Evolutionary conservation across 2,888 invertebrate species (phyloP).

Genomic region (Xestia ashworthii): DNA sequence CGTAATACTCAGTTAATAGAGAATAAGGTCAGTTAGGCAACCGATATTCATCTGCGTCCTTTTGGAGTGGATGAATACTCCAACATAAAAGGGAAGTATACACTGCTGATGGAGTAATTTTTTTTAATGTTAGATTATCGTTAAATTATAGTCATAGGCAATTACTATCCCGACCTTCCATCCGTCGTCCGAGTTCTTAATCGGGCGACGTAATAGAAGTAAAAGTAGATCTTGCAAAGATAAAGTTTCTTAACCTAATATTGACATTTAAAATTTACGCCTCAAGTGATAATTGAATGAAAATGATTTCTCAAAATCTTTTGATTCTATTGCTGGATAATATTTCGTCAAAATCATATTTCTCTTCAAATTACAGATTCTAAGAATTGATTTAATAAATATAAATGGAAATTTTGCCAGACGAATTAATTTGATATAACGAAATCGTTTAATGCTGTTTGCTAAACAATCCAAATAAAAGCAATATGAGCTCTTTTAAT

Average conservation of each 20-base stretch:
- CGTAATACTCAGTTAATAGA: not conserved
- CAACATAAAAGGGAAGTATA: not conserved
- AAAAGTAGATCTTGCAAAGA: not conserved
- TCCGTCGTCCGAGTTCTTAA: no score
- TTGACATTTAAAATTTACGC: not conserved
- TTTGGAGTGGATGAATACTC: not conserved
- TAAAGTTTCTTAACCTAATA: not conserved
- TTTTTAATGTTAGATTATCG: not conserved
- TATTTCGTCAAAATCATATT: not conserved
- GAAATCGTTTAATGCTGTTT: slow-evolving; percentile 14
- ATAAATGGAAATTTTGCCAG: slow-evolving; percentile 15
- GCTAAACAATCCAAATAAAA: slow-evolving; percentile 11
- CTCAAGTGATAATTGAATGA: not conserved
- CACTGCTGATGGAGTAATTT: not conserved
- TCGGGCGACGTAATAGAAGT: no score
- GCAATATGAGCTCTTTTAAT: slow-evolving; percentile 7
- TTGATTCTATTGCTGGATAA: not conserved
- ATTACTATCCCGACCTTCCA: no score
- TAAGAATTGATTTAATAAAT: not conserved
- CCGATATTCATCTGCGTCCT: not conserved
- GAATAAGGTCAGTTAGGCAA: not conserved
- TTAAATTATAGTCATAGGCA: no score
- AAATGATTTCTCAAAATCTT: not conserved
- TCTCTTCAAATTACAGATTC: slow-evolving; percentile 24
- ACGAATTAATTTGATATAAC: slow-evolving; percentile 22